Evolutionary conservation across 1,140 invertebrate genomes (phyloP).

Genomic region (Lethrus apterus): DNA sequence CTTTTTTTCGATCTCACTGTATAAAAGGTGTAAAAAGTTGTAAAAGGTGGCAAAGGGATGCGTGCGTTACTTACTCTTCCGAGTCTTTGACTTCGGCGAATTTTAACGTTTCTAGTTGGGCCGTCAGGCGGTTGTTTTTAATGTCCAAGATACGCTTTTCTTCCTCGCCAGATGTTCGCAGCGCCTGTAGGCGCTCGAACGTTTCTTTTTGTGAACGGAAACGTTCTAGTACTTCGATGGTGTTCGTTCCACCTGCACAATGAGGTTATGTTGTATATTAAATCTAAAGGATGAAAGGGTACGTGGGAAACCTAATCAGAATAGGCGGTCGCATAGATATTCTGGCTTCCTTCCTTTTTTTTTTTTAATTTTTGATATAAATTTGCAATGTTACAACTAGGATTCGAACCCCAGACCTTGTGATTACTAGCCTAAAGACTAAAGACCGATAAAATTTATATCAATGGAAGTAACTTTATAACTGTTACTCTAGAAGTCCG

Average conservation of each 20-base stretch:
- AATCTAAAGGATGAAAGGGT: too few relatives aligned
- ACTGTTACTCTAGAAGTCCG: too few relatives aligned
- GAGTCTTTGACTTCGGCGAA: conserved; percentile 71
- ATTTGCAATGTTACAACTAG: not conserved
- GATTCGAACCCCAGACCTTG: too few relatives aligned
- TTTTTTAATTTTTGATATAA: too few relatives aligned
- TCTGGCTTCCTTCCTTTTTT: not conserved
- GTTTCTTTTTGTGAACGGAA: conserved; percentile 66
- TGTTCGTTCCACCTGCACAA: conserved; percentile 56
- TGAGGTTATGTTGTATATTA: too few relatives aligned
- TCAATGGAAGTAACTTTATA: too few relatives aligned
- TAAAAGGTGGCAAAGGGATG: not conserved
- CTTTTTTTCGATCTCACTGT: too few relatives aligned
- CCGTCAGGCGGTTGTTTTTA: conserved; percentile 56
- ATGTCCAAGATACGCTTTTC: conserved; percentile 64
- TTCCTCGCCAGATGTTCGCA: conserved; percentile 60
- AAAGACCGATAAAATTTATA: too few relatives aligned
- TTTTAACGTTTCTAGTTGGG: conserved; percentile 65
- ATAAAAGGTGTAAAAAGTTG: too few relatives aligned
- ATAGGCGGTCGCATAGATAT: not conserved
- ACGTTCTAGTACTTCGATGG: conserved; percentile 63
- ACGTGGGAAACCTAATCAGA: not conserved
- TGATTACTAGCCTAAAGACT: too few relatives aligned
- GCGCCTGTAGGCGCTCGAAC: conserved; percentile 55
- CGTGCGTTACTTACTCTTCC: conserved; percentile 59